These are phyloP conservation scores for Dioctria linearis DNA, from an alignment of 2,888 invertebrate genomes.

Conservation along the genomic window DNA sequence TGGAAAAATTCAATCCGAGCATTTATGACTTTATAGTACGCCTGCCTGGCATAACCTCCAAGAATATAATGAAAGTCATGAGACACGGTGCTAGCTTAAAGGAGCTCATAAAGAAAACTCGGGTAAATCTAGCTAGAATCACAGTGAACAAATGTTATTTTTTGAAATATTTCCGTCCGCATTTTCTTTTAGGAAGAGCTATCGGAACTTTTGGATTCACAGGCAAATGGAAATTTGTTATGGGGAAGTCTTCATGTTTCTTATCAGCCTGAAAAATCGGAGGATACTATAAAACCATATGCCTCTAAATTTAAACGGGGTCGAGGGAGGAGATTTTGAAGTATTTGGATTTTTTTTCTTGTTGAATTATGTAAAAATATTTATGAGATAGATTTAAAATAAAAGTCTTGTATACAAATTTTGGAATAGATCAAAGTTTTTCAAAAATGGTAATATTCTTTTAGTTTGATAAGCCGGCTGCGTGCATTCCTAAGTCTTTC, in stretches of 20 bases:
- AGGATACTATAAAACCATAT: not conserved
- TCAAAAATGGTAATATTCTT: too few relatives aligned
- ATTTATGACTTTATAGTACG: conserved; percentile 88
- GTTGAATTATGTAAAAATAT: not conserved
- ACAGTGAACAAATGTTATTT: not conserved
- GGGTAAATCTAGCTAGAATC: conserved; percentile 69
- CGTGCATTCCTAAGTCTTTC: too few relatives aligned
- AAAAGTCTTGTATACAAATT: not conserved
- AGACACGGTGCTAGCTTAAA: conserved; percentile 81
- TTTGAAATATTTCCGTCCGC: conserved; percentile 9
- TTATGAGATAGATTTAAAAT: not conserved
- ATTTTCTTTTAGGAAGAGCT: conserved; percentile 77
- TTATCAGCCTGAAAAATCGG: conserved; percentile 73
- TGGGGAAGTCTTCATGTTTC: conserved; percentile 81
- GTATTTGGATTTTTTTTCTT: not conserved
- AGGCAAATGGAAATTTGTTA: conserved; percentile 78
- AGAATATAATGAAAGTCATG: conserved; percentile 85
- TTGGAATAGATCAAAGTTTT: too few relatives aligned
- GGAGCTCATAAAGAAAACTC: conserved; percentile 74
- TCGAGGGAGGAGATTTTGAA: conserved; percentile 21
- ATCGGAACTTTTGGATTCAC: conserved; percentile 80
- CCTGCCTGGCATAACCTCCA: conserved; percentile 90
- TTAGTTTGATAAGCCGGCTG: too few relatives aligned
- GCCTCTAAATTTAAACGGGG: conserved; percentile 29
- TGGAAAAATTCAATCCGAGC: conserved; percentile 79